Conservation (phyloP, 2,888 invertebrate species). For the Ferrisia virgata region DNA sequence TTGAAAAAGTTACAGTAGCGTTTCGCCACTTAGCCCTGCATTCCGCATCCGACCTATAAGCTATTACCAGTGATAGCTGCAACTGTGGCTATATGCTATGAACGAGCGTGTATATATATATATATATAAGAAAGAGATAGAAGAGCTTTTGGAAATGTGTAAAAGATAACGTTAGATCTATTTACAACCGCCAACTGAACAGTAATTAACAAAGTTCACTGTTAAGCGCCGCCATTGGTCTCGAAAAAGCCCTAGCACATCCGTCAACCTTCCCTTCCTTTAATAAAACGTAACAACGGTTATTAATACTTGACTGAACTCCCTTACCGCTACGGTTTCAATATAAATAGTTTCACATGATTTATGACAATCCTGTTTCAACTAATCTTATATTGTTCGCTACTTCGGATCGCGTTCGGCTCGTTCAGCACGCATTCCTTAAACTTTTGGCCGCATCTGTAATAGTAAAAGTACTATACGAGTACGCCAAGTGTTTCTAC, state of each 20-base stretch:
- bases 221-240: conserved; percentile 26
- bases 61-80: background rate
- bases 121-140: background rate
- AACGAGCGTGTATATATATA: background rate
- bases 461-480: background rate
- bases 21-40: background rate
- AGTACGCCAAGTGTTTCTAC: background rate
- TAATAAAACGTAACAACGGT: conserved; percentile 36
- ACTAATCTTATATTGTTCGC: conserved; percentile 45
- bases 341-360: conserved; percentile 46
- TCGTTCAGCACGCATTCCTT: conserved; percentile 31
- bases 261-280: conserved; percentile 19
- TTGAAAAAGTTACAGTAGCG: conserved; percentile 5
- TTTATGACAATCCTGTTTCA: conserved; percentile 46
- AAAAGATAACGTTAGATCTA: conserved; percentile 44
- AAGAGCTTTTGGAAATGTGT: conserved; percentile 37
- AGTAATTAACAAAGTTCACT: conserved; percentile 45
- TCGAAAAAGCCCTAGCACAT: conserved; percentile 33
- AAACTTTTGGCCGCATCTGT: conserved; percentile 40
- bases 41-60: background rate
- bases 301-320: conserved; percentile 45
- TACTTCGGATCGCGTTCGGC: conserved; percentile 19
- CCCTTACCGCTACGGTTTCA: conserved; percentile 37
- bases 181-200: conserved; percentile 44
- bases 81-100: background rate